Evolutionary conservation across 1,140 invertebrate genomes (phyloP), one percentile per base, ranked within the genome.

Genomic region (Orchestia grillus): DNA sequence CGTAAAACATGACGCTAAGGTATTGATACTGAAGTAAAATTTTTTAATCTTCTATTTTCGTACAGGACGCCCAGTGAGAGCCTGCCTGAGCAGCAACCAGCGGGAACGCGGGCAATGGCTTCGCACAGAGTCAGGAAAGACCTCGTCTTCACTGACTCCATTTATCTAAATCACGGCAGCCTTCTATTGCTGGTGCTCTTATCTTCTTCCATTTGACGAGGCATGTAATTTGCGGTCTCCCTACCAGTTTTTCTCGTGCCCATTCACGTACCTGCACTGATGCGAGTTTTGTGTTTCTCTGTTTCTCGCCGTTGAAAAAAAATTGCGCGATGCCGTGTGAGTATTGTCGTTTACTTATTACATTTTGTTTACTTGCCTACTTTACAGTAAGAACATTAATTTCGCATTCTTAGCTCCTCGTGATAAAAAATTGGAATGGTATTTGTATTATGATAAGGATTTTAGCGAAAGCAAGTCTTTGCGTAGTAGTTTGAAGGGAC

Each of bases 141-240:
- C 44, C 8, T 94, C 44, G 44, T 44, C 44, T 44, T 94, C 8
- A 44, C 92, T 94, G 41, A 94, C 8, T 94, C 44, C 92, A 94
- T 94, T 94, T 94, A 94, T 94, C 92, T 94, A 94, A 94, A 94
- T 94, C 92, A 94, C 92, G 44, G 44, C 40, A 94, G 92, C 92
- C 92, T 40, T 23, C 92, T 45, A 94, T 94, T 94, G 92, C 41
- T 47, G 92, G 43, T 40, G 92, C 19, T 44, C 44, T 44, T 47
- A 45, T 91, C 92, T 94, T 47, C 44, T 94, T 47, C 44, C 44
- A 94, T 47, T 94, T 45, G 44, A 94, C 44, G 92, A 94, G 44
- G 92, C 92, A 94, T 94, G 92, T 94, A 94, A 94, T 94, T 94
- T 94, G 92, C 44, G 92, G 92, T 94, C 92, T 42, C 92, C 92